phyloP scores from a whole-genome alignment of 2,888 invertebrate species.

The Andrena camellia region DNA sequence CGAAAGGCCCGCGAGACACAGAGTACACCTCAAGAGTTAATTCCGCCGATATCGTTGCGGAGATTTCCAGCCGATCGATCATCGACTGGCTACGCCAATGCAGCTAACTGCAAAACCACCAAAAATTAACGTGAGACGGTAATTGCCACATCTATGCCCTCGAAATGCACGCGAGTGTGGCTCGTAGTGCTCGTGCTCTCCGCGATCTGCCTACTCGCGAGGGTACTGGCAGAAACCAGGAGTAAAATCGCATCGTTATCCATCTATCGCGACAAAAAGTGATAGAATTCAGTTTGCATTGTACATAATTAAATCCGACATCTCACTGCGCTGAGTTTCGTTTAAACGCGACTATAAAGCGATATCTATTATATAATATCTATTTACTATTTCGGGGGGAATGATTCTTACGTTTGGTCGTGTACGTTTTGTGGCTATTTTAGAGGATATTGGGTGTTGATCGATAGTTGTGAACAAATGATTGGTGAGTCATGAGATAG shows the following conservation, averaged over 20 bases:
- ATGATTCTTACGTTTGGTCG: background rate
- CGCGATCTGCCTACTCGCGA: background rate
- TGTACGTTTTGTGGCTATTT: background rate
- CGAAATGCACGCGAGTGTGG: conserved; percentile 22
- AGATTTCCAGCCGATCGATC: conserved; percentile 65
- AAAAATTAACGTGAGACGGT: conserved; percentile 57
- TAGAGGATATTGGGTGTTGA: background rate
- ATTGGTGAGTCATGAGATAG: background rate
- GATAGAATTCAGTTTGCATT: conserved; percentile 43
- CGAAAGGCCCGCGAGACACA: conserved; percentile 63
- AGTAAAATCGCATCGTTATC: conserved; percentile 34
- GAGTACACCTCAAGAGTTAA: conserved; percentile 59
- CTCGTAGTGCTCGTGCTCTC: conserved; percentile 12
- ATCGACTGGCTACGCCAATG: conserved; percentile 48
- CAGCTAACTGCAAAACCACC: conserved; percentile 52
- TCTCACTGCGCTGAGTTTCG: conserved; percentile 36
- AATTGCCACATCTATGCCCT: conserved; percentile 48
- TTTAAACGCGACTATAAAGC: conserved; percentile 1
- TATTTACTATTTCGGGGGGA: background rate
- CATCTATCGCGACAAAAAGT: conserved; percentile 4
- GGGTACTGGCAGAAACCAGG: background rate
- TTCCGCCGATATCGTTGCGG: conserved; percentile 52
- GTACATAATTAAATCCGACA: conserved; percentile 37
- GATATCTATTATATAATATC: background rate
- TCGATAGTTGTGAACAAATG: conserved; percentile 3